phyloP scores from a whole-genome alignment of 2,888 invertebrate species.

The Tiphia femorata region DNA sequence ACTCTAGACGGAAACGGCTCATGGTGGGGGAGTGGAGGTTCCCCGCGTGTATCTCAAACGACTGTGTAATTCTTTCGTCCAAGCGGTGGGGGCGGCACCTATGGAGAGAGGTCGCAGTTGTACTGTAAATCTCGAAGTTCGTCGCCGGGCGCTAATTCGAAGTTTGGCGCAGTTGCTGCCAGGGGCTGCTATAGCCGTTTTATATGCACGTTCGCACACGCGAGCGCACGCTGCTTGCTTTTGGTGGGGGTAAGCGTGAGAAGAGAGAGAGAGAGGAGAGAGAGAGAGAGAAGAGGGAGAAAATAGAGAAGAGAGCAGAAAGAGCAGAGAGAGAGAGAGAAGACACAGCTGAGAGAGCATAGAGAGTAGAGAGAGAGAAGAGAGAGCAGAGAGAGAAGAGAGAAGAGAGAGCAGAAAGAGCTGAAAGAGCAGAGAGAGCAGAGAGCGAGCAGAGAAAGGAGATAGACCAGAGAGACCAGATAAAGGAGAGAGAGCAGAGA shows the following conservation, averaged over 20 bases:
- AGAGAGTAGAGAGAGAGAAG: too few relatives aligned
- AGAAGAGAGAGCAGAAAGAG: slow-evolving; percentile 7
- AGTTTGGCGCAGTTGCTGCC: slow-evolving; percentile 50
- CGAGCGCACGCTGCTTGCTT: background rate
- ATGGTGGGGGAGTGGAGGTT: too few relatives aligned
- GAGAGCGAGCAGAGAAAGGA: too few relatives aligned
- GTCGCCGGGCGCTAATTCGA: slow-evolving; percentile 51
- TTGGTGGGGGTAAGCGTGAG: background rate
- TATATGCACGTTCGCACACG: background rate
- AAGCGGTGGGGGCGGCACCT: slow-evolving; percentile 18
- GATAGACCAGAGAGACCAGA: too few relatives aligned
- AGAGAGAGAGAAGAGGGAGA: too few relatives aligned
- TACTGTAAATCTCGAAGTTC: slow-evolving; percentile 60
- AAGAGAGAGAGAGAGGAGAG: slow-evolving; percentile 3
- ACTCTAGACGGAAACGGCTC: too few relatives aligned
- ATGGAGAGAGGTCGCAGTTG: slow-evolving; percentile 52
- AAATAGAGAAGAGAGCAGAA: too few relatives aligned
- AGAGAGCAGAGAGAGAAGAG: too few relatives aligned
- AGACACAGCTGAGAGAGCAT: too few relatives aligned
- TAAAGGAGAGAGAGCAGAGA: too few relatives aligned
- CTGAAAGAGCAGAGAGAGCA: too few relatives aligned
- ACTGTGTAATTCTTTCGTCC: slow-evolving; percentile 38
- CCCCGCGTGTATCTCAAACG: slow-evolving; percentile 15
- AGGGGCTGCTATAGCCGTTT: slow-evolving; percentile 22
- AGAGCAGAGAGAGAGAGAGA: background rate